These are phyloP conservation scores for Agelas oroides DNA, from an alignment of 37 sponge, comb jelly and placozoan species.

Conservation along the genomic window DNA sequence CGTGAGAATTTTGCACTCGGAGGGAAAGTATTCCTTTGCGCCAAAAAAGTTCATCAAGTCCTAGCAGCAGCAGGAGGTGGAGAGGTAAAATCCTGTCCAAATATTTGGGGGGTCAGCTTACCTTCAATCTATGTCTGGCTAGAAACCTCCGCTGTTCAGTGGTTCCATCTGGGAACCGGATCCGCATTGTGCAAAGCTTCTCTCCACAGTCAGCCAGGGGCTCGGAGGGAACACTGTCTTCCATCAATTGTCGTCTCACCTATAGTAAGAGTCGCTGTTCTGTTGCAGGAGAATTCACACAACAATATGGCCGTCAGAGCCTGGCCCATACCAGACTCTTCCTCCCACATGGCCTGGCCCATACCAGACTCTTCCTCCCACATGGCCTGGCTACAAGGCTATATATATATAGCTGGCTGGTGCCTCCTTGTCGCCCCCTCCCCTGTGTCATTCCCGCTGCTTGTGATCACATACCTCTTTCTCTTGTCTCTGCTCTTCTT, in stretches of 20 bases:
- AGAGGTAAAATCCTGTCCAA: no score
- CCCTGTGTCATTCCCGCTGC: no score
- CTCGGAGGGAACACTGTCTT: slow-evolving; percentile 62
- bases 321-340: no score
- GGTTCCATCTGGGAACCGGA: slow-evolving; percentile 80
- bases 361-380: no score
- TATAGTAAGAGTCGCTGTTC: not conserved
- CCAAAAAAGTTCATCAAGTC: slow-evolving; percentile 67
- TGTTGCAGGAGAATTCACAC: no score
- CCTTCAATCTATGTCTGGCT: slow-evolving; percentile 57
- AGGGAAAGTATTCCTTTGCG: slow-evolving; percentile 57
- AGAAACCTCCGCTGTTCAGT: slow-evolving; percentile 67
- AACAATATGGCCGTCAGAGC: no score
- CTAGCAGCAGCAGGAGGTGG: no score
- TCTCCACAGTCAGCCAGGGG: slow-evolving; percentile 43
- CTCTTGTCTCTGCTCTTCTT: slow-evolving; percentile 33
- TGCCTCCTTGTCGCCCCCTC: no score
- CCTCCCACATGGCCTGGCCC: no score
- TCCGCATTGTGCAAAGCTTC: slow-evolving; percentile 56
- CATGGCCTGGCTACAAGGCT: no score
- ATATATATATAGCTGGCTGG: no score
- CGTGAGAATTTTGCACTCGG: slow-evolving; percentile 61
- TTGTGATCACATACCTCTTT: slow-evolving; percentile 71
- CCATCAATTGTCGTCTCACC: slow-evolving; percentile 42
- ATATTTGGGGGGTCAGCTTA: not conserved